phyloP scores from a whole-genome alignment of 2,888 invertebrate genomes.

The Diaphora mendica region DNA sequence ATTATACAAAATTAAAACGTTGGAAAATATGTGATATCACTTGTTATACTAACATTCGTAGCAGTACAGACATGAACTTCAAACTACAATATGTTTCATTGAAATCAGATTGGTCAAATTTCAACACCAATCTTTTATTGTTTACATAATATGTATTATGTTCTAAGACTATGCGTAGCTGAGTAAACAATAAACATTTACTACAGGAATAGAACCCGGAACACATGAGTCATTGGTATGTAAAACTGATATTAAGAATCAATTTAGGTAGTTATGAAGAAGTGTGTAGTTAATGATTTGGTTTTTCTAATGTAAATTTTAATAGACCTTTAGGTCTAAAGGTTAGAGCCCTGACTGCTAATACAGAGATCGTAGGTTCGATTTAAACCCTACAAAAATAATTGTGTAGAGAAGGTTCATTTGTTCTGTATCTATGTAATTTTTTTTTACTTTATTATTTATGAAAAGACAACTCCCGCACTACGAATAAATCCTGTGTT shows the following conservation, averaged over 20 bases:
- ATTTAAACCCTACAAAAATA: no score
- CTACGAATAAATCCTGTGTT: no score
- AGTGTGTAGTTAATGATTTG: not conserved
- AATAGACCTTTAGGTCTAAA: not conserved
- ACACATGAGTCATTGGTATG: conserved; percentile 38
- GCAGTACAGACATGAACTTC: not conserved
- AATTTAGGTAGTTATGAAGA: conserved; percentile 4
- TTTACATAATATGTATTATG: conserved; percentile 13
- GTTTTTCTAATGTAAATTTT: not conserved
- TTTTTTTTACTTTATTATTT: no score
- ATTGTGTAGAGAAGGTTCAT: no score
- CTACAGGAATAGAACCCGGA: conserved; percentile 48
- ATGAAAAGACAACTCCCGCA: no score
- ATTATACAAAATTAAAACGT: not conserved
- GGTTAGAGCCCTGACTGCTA: not conserved
- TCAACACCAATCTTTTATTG: conserved; percentile 3
- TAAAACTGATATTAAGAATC: conserved; percentile 32
- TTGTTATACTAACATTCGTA: not conserved
- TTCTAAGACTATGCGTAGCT: conserved; percentile 10
- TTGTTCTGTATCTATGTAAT: no score
- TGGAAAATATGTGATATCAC: not conserved
- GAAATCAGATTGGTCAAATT: not conserved
- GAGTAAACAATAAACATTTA: conserved; percentile 38
- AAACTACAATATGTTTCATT: not conserved
- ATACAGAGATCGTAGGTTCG: no score